These are phyloP conservation scores for Girardinus metallicus DNA, from an alignment of 2,797 vertebrate genomes.

Conservation along the genomic window DNA sequence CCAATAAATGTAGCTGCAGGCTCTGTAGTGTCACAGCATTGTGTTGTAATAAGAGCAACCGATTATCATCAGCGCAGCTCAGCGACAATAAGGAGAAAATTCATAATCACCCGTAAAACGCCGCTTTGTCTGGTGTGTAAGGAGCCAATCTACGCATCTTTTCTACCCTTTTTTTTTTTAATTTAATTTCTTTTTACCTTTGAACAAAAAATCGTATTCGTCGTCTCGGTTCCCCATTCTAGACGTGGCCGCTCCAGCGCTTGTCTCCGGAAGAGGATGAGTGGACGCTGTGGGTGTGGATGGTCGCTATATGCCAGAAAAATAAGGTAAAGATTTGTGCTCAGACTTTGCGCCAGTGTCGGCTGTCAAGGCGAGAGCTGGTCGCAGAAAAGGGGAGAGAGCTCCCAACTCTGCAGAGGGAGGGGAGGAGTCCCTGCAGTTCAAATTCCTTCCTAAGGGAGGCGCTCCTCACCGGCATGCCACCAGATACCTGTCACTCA, in stretches of 20 bases:
- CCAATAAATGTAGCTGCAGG: slow-evolving; percentile 65
- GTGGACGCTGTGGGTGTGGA: slow-evolving; percentile 28
- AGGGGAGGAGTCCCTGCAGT: slow-evolving; percentile 80
- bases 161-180: slow-evolving; percentile 20
- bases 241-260: slow-evolving; percentile 75
- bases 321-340: slow-evolving; percentile 49
- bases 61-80: slow-evolving; percentile 36
- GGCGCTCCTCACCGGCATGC: slow-evolving; percentile 50
- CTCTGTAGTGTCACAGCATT: slow-evolving; percentile 58
- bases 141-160: slow-evolving; percentile 63
- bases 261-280: slow-evolving; percentile 64
- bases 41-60: slow-evolving; percentile 55
- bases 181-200: slow-evolving; percentile 78
- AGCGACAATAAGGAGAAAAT: slow-evolving; percentile 12
- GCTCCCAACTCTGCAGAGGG: slow-evolving; percentile 80
- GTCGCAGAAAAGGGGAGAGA: slow-evolving; percentile 75
- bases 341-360: slow-evolving; percentile 79
- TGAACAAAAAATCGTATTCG: slow-evolving; percentile 89
- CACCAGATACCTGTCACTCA: slow-evolving; percentile 32
- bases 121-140: slow-evolving; percentile 23
- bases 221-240: slow-evolving; percentile 88
- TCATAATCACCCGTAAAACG: slow-evolving; percentile 27
- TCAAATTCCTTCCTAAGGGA: slow-evolving; percentile 55
- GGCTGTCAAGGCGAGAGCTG: slow-evolving; percentile 80
- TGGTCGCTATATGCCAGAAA: slow-evolving; percentile 45